Base-by-base conservation (phyloP, 2,888 invertebrate species). In the Melipona beecheii region DNA sequence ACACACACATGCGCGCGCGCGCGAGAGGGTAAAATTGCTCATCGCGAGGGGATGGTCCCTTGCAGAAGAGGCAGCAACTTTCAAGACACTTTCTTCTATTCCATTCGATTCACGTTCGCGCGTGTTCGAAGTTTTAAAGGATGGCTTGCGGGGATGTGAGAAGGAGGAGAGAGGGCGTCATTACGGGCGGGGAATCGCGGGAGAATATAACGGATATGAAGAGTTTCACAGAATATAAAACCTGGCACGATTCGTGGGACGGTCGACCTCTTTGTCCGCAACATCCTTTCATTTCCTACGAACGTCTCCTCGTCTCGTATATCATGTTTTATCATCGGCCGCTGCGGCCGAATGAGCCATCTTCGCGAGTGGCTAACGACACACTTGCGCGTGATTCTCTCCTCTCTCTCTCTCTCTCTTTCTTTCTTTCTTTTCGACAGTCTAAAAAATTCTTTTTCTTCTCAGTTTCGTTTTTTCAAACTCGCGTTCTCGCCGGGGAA, bases 211-310 rank as follows among this genome's bases (percentile, higher is more conserved):
- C 75, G 82, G 81, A 82, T 80, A 80, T 60, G 66, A 82, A 71
- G 80, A 80, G 75, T 80, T 75, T 82, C 81, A 27, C 31, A 54
- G 82, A 80, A 82, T 80, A 82, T 80, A 82, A 82, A 82, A 82
- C 60, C 71, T 4, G 24, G 60, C 65, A n/a, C 50, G 71, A 58
- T 66, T 56, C 65, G 65, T 52, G 52, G 64, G 31, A 56, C 24
- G 50, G 50, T 9, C 68, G 60, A 68, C 66, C 62, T 65, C 69
- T 17, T 69, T 58, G 73, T 64, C 73, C 17, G 71, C 24, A 27
- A 71, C 75, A 71, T 82, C 80, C 82, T 75, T 80, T 75, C 75
- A 71, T 75, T 80, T 82, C 71, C 75, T 70, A 66, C 13, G 66
- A 71, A 74, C 21, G 69, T 43, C 19, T 50, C 15, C 4, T 49